Evolutionary conservation across 2,797 vertebrate species (phyloP), one percentile per base, ranked within the genome.

Genomic region (Staurois parvus): DNA sequence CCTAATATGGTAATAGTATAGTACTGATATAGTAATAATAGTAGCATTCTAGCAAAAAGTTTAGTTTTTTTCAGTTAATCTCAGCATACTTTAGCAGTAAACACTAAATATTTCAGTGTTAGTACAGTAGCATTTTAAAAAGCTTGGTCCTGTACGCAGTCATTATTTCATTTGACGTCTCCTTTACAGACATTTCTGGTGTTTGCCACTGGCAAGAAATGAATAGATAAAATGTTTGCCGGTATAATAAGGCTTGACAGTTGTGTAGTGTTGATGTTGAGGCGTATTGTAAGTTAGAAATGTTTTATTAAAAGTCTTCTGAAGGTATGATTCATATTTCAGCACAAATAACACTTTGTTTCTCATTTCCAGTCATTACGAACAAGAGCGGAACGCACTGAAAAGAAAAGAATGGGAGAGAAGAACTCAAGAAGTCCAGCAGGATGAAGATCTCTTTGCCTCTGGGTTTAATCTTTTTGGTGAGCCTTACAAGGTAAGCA

Each of bases 401-500:
- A 98, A 99, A 92, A 96, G 97, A 91, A 97, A 97, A 74, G 98
- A 99, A 90, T 99, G 98, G 98, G 97, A 99, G 91, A 93, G 97
- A 85, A 97, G 98, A 90, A 99, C 94, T 88, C 98, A 99, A 93
- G 98, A 99, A 93, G 97, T 99, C 85, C 97, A 98, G 88, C 97
- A 98, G 92, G 97, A 98, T 93, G 97, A 99, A 42, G 97, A 99
- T 91, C 94, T 99, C 81, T 99, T 99, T 93, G 97, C 97, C 67
- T 97, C 96, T 84, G 97, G 97, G 91, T 99, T 99, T 94, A 99
- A 99, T 94, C 96, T 99, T 89, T 99, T 99, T 87, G 97, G 97
- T 89, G 97, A 99, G 88, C 97, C 97, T 34, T 99, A 99, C 90
- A 99, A 99, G 96, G 97, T 99, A 95, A 94, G 79, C n/a, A 48